Evolutionary conservation across 2,113 vertebrate species (phyloP).

Genomic region (Trachemys scripta): DNA sequence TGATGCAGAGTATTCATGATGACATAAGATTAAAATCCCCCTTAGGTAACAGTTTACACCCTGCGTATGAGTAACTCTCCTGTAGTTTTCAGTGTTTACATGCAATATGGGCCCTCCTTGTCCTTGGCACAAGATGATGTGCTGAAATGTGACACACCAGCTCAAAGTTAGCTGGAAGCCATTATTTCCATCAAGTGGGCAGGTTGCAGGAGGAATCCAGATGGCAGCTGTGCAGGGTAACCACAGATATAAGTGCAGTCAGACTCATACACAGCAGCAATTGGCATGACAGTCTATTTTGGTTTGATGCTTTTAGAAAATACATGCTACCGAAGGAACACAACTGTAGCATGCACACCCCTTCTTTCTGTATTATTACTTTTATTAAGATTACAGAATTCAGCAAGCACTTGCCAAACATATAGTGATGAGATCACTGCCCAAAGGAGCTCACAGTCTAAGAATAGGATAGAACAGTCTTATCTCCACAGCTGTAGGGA

Average conservation of each 20-base stretch:
- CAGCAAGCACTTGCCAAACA: background rate
- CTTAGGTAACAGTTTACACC: slow-evolving; percentile 42
- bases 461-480: background rate
- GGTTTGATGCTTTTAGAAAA: background rate
- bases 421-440: background rate
- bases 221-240: slow-evolving; percentile 49
- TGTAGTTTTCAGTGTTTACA: slow-evolving; percentile 47
- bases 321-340: background rate
- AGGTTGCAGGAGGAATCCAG: slow-evolving; percentile 28
- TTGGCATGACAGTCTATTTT: background rate
- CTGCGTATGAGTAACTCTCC: slow-evolving; percentile 47
- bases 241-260: background rate
- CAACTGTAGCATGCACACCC: background rate
- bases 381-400: background rate
- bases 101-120: slow-evolving; percentile 31
- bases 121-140: slow-evolving; percentile 48
- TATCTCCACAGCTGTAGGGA: background rate
- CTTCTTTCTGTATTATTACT: background rate
- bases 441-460: background rate
- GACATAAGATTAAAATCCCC: slow-evolving; percentile 25
- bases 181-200: slow-evolving; percentile 27
- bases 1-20: slow-evolving; percentile 23
- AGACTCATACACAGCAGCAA: background rate
- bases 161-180: slow-evolving; percentile 54
- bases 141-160: slow-evolving; percentile 45